phyloP scores from a whole-genome alignment of 2,797 vertebrate species.

The Eulemur mongoz region DNA sequence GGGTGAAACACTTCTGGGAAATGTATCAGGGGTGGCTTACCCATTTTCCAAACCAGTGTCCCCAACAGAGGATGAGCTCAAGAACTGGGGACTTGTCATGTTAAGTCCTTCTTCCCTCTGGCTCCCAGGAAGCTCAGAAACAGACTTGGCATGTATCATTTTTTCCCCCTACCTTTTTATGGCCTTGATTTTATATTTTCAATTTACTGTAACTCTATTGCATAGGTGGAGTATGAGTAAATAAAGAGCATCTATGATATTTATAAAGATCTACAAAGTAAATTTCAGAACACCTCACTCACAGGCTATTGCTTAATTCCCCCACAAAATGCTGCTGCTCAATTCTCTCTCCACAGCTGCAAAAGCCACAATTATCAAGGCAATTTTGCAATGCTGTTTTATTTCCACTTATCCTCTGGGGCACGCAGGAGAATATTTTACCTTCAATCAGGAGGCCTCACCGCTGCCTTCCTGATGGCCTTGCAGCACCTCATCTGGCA shows the following conservation, averaged over 20 bases:
- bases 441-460: slow-evolving; percentile 57
- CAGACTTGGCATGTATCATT: not conserved
- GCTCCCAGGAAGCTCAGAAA: slow-evolving; percentile 42
- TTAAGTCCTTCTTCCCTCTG: not conserved
- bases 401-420: slow-evolving; percentile 65
- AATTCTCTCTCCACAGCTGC: not conserved
- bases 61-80: not conserved
- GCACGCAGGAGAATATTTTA: slow-evolving; percentile 52
- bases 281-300: slow-evolving; percentile 31
- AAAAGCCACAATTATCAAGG: slow-evolving; percentile 64
- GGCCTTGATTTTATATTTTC: not conserved
- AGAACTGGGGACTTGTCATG: not conserved
- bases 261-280: slow-evolving; percentile 52
- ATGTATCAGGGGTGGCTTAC: not conserved
- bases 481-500: not conserved
- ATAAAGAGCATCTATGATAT: slow-evolving; percentile 38
- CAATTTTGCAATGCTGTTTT: slow-evolving; percentile 59
- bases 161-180: not conserved
- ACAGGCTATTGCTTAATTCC: not conserved
- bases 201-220: not conserved
- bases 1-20: not conserved
- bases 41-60: not conserved
- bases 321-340: not conserved
- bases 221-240: not conserved
- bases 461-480: not conserved